Conservation (phyloP, 1,140 invertebrate genomes). For the Mya arenaria region DNA sequence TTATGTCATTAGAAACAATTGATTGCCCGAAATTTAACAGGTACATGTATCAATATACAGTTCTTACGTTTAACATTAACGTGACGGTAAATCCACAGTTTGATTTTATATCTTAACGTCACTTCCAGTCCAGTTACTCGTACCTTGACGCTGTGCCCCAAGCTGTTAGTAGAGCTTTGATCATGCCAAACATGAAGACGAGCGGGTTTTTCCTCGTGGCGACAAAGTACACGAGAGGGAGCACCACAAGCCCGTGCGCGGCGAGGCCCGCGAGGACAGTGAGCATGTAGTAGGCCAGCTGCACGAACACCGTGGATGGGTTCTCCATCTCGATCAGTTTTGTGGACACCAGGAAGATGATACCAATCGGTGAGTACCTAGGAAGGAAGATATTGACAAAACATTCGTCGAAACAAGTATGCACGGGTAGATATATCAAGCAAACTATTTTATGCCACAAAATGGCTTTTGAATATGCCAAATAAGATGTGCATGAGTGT, state of each 20-base stretch:
- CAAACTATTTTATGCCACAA: no score
- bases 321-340: constrained; percentile 94
- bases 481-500: no score
- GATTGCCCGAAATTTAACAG: not conserved
- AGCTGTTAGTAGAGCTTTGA: constrained; percentile 78
- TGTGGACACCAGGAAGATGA: constrained; percentile 93
- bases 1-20: not conserved
- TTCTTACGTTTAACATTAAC: not conserved
- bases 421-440: not conserved
- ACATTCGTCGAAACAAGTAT: not conserved
- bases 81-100: no score
- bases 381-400: no score
- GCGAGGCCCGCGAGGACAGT: constrained; percentile 76
- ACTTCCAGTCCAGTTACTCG: not conserved
- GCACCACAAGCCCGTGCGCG: constrained; percentile 76
- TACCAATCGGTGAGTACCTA: constrained; percentile 94
- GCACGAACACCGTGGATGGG: constrained; percentile 65
- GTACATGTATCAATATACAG: not conserved
- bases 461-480: no score
- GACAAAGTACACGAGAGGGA: constrained; percentile 78
- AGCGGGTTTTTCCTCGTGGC: constrained; percentile 77
- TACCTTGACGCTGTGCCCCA: constrained; percentile 81
- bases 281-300: constrained; percentile 77
- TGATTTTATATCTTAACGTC: not conserved
- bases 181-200: constrained; percentile 70